phyloP scores from a whole-genome alignment of 2,113 vertebrate genomes.

The Brienomyrus longianalis region DNA sequence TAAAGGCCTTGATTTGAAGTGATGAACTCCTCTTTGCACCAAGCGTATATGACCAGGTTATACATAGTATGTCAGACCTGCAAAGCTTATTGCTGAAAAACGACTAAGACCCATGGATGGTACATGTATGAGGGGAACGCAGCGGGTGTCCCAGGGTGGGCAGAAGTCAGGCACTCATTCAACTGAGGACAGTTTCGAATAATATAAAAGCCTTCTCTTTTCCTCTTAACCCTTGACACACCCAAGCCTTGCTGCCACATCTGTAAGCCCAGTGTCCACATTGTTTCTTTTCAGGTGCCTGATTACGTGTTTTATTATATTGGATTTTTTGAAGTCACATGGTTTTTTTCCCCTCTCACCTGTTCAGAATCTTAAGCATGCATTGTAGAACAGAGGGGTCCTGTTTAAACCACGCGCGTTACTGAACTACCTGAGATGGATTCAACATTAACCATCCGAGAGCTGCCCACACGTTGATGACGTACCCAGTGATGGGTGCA shows the following conservation, averaged over 20 bases:
- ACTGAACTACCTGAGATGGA: background rate
- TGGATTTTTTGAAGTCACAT: background rate
- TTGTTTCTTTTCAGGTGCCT: background rate
- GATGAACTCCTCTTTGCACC: background rate
- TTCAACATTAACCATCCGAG: background rate
- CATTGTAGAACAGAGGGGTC: background rate
- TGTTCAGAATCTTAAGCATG: background rate
- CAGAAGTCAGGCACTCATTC: background rate
- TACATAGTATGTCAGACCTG: background rate
- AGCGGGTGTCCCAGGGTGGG: background rate
- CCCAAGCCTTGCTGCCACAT: background rate
- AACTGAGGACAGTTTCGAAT: background rate
- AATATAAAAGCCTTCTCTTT: background rate
- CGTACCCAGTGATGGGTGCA: slow-evolving; percentile 61
- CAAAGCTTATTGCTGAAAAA: too few relatives aligned
- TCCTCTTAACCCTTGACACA: background rate
- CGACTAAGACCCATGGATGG: background rate
- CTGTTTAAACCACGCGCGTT: background rate
- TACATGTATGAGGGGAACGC: background rate
- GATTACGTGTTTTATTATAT: background rate
- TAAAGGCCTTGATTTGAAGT: background rate
- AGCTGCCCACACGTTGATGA: background rate
- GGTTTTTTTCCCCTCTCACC: background rate
- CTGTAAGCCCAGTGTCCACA: background rate
- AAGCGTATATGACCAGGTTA: background rate